Evolutionary conservation across 2,113 vertebrate genomes (phyloP), one percentile per base, ranked within the genome.

Genomic region (Podarcis cretensis): DNA sequence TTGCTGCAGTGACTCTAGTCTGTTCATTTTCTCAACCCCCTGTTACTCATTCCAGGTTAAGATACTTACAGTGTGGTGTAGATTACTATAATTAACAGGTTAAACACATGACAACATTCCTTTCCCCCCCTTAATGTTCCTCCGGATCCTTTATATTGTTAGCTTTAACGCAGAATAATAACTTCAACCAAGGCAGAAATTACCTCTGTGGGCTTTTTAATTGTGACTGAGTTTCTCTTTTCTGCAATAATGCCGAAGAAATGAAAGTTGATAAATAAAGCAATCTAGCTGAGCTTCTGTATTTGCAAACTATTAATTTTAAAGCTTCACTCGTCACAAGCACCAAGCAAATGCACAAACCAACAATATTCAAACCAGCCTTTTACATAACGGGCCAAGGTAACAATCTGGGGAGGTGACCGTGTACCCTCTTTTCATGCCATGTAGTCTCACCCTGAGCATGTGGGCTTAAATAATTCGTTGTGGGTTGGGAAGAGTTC

Each of bases 21-120:
- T 92, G 94, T 71, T 90, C 92, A 91, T 73, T 95, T 91, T 90
- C 95, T 95, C 90, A 93, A 92, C 95, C 90, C 94, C 92, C 59
- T 84, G 3, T 91, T 96, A 94, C 87, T 94, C 87, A 93, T 87
- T 92, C 84, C 93, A 95, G 90, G 89, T 94, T 94, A 92, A 90
- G 95, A 94, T 92, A 87, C 93, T 88, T 91, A 88, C 89, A 91
- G 85, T 94, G 89, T 90, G 90, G 92, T 91, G 84, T 91, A 89
- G 93, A 90, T 95, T 94, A 93, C 85, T 94, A 76, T 92, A 96
- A 96, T 92, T 95, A 95, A 92, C 88, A 94, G 94, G 93, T 94
- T 95, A 95, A 95, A 94, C 81, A 89, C 78, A 92, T 92, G 94
- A 95, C 95, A 95, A 89, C 84, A 92, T 88, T 84, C 88, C 87